Evolutionary conservation across 2,888 invertebrate species (phyloP).

Genomic region (Deroplatys truncata): DNA sequence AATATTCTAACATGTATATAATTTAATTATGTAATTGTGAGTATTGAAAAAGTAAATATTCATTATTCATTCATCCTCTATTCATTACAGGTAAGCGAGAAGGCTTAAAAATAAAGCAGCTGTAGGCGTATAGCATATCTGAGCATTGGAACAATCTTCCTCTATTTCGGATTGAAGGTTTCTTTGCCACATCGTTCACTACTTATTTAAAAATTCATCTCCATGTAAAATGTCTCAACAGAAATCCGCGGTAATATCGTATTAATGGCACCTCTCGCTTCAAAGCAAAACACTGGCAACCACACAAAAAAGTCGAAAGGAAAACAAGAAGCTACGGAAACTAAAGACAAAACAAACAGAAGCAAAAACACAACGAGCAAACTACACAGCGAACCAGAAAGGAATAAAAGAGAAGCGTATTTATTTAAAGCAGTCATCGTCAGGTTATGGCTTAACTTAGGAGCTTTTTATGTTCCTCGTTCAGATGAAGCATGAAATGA

Average conservation of each 20-base stretch:
- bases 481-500: not conserved
- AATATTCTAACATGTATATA: no score
- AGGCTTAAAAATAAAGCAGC: no score
- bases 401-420: no score
- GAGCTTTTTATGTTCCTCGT: not conserved
- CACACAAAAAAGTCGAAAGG: not conserved
- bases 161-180: no score
- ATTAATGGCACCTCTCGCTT: not conserved
- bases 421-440: no score
- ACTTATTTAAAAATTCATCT: not conserved
- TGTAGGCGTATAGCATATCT: no score
- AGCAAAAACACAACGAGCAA: not conserved
- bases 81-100: no score
- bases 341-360: not conserved
- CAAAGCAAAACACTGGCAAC: not conserved
- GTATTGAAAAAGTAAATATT: no score
- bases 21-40: no score
- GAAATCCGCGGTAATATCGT: not conserved
- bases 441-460: not conserved
- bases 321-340: not conserved
- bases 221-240: not conserved
- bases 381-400: not conserved
- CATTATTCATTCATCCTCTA: no score
- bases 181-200: no score
- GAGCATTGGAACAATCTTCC: no score